These are phyloP conservation scores for Argyrosomus regius DNA, from an alignment of 2,797 vertebrate genomes.

Conservation along the genomic window DNA sequence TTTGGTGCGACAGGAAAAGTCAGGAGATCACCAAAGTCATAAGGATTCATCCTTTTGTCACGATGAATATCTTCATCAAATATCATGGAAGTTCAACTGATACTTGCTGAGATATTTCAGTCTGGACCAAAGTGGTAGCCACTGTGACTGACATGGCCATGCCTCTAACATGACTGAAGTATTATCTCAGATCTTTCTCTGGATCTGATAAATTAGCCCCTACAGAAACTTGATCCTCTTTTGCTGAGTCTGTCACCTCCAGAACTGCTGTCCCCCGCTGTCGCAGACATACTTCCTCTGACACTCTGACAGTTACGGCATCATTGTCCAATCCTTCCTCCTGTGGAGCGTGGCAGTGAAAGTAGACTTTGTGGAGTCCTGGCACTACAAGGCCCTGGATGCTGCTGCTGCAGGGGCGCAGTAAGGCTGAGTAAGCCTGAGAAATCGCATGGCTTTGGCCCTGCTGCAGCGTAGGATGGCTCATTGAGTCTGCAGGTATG, in stretches of 20 bases:
- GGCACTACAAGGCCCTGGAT: slow-evolving; percentile 61
- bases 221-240: slow-evolving; percentile 31
- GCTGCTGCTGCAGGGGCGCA: slow-evolving; percentile 48
- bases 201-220: slow-evolving; percentile 19
- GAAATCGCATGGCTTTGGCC: slow-evolving; percentile 73
- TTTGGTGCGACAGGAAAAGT: neutral
- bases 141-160: neutral
- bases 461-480: slow-evolving; percentile 71
- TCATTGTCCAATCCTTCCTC: slow-evolving; percentile 71
- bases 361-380: slow-evolving; percentile 66
- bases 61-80: neutral
- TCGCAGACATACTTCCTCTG: slow-evolving; percentile 61
- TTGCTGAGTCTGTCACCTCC: slow-evolving; percentile 50
- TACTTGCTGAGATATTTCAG: slow-evolving; percentile 9
- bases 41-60: neutral
- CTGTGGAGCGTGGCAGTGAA: slow-evolving; percentile 59
- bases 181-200: slow-evolving; percentile 9
- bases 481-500: slow-evolving; percentile 82
- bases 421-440: slow-evolving; percentile 77
- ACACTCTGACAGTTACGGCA: slow-evolving; percentile 66
- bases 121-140: neutral
- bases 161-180: neutral
- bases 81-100: neutral
- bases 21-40: neutral
- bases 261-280: slow-evolving; percentile 20